These are phyloP conservation scores for Brachystomella parvula DNA, from an alignment of 1,140 invertebrate genomes.

Conservation along the genomic window DNA sequence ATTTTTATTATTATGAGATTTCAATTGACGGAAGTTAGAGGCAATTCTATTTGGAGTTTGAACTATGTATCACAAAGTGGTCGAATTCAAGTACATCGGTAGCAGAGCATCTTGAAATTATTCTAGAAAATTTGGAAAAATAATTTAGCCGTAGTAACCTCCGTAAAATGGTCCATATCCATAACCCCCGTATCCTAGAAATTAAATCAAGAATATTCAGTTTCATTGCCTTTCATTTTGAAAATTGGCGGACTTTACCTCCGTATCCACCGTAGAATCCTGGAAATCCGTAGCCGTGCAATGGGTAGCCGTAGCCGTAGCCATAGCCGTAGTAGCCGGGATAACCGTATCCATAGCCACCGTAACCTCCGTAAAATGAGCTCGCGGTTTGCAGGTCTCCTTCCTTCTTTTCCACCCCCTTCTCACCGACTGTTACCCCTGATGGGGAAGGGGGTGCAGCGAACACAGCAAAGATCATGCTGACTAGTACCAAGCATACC, in stretches of 20 bases:
- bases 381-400: conserved; percentile 33
- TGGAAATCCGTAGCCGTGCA: background rate
- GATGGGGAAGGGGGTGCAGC: conserved; percentile 20
- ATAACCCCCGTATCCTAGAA: conserved; percentile 19
- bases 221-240: too few species aligned
- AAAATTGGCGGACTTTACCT: too few species aligned
- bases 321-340: conserved; percentile 15
- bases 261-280: conserved; percentile 16
- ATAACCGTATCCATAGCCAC: conserved; percentile 14
- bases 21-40: too few species aligned
- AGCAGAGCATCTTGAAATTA: too few species aligned
- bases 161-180: conserved; percentile 19
- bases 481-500: background rate
- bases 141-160: conserved; percentile 33
- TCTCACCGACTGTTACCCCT: conserved; percentile 10
- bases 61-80: too few species aligned
- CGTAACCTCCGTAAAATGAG: conserved; percentile 30
- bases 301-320: background rate
- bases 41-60: too few species aligned
- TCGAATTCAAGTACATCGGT: too few species aligned
- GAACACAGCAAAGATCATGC: background rate
- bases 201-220: too few species aligned
- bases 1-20: too few species aligned
- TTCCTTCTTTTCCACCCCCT: conserved; percentile 19
- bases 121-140: too few species aligned